Evolutionary conservation across 2,797 vertebrate genomes (phyloP).

Genomic region (Champsocephalus gunnari): DNA sequence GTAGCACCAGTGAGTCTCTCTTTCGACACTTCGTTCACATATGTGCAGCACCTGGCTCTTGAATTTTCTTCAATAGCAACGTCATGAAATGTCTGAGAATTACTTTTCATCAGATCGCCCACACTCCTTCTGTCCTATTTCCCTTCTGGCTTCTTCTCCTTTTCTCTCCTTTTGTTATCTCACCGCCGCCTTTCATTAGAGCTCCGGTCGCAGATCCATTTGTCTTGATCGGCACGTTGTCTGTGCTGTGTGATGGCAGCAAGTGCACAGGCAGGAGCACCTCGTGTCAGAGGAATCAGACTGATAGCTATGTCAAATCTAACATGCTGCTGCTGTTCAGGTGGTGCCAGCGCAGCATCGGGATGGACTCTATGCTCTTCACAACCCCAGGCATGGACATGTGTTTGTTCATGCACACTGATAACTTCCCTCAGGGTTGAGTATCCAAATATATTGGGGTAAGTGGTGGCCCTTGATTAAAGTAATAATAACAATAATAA

Average conservation of each 20-base stretch:
- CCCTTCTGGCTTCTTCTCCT: background rate
- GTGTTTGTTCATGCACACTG: conserved; percentile 20
- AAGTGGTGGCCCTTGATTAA: background rate
- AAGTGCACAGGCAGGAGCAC: conserved; percentile 34
- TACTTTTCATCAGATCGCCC: conserved; percentile 26
- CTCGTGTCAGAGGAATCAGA: conserved; percentile 45
- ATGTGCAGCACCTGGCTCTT: conserved; percentile 59
- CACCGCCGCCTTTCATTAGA: conserved; percentile 18
- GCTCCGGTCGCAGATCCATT: conserved; percentile 40
- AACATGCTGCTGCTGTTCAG: conserved; percentile 69
- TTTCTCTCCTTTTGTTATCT: background rate
- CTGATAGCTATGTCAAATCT: conserved; percentile 77
- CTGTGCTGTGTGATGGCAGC: background rate
- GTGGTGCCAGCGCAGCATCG: conserved; percentile 32
- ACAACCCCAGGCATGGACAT: conserved; percentile 10
- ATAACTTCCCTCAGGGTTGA: background rate
- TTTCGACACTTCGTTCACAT: conserved; percentile 48
- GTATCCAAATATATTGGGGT: background rate
- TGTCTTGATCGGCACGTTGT: conserved; percentile 48
- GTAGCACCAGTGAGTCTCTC: conserved; percentile 41
- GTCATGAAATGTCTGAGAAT: conserved; percentile 16
- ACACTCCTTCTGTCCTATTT: background rate
- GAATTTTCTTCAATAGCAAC: conserved; percentile 44
- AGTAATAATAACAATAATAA: too few relatives aligned
- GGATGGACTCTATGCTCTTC: conserved; percentile 21